These are phyloP conservation scores for Halichondria panicea DNA, from an alignment of 37 sponge, comb jelly and placozoan species.

Conservation along the genomic window DNA sequence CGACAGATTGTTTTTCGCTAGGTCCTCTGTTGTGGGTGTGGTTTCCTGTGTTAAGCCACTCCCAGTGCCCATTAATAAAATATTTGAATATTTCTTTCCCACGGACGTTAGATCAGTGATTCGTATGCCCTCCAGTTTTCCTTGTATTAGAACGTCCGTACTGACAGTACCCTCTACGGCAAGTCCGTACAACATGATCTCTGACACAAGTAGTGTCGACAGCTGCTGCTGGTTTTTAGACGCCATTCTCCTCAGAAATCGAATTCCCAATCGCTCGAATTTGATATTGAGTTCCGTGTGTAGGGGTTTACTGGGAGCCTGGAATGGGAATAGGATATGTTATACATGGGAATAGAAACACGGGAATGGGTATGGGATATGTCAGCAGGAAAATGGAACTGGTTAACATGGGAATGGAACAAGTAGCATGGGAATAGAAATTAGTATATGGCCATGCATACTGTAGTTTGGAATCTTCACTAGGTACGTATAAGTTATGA, in stretches of 20 bases:
- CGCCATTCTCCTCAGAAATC: constrained; percentile 25
- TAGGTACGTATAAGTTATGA: too few species aligned
- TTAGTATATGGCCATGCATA: too few species aligned
- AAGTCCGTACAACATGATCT: constrained; percentile 27
- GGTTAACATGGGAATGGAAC: too few species aligned
- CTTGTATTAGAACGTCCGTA: constrained; percentile 32
- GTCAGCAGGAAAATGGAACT: too few species aligned
- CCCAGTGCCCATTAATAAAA: constrained; percentile 40
- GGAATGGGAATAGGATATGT: neutral
- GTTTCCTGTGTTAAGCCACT: neutral
- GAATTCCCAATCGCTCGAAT: constrained; percentile 45
- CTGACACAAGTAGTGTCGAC: neutral
- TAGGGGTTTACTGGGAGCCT: constrained; percentile 1
- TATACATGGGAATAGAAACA: too few species aligned
- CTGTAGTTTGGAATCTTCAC: too few species aligned
- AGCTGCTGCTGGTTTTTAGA: neutral
- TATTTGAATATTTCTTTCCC: constrained; percentile 50
- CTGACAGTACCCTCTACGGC: constrained; percentile 27
- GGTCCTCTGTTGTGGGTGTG: neutral
- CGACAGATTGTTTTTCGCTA: neutral
- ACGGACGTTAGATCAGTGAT: constrained; percentile 49
- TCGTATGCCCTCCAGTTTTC: constrained; percentile 43
- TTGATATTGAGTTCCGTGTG: constrained; percentile 21
- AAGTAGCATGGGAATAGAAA: too few species aligned
- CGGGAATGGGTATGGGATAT: too few species aligned